Evolutionary conservation across 2,797 vertebrate species (phyloP).

Genomic region (Sciaenops ocellatus): DNA sequence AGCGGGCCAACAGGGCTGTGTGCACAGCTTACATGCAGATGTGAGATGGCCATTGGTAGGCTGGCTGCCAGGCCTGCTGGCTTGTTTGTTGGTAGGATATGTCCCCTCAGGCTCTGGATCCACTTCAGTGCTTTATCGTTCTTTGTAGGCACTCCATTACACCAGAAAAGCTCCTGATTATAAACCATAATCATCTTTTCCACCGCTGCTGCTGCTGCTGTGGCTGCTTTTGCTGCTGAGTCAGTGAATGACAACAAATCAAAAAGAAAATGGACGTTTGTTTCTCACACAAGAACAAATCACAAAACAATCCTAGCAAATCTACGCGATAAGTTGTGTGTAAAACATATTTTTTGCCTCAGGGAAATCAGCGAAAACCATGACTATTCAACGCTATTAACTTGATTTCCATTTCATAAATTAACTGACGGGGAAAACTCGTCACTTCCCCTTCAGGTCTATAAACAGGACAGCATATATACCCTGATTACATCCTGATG

Average conservation of each 20-base stretch:
- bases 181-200: slow-evolving; percentile 80
- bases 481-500: slow-evolving; percentile 17
- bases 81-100: slow-evolving; percentile 79
- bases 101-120: slow-evolving; percentile 76
- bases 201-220: slow-evolving; percentile 38
- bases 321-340: neutral
- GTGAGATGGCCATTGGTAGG: slow-evolving; percentile 78
- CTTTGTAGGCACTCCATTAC: slow-evolving; percentile 82
- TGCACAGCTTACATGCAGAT: slow-evolving; percentile 82
- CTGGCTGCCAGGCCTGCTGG: slow-evolving; percentile 73
- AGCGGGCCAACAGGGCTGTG: slow-evolving; percentile 76
- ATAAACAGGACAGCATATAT: slow-evolving; percentile 18
- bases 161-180: slow-evolving; percentile 82
- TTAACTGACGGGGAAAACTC: neutral
- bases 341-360: slow-evolving; percentile 2
- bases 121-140: slow-evolving; percentile 80
- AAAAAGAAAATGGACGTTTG: slow-evolving; percentile 45
- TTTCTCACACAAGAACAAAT: slow-evolving; percentile 33
- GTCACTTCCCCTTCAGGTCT: neutral
- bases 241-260: slow-evolving; percentile 70
- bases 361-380: neutral
- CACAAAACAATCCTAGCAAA: slow-evolving; percentile 9
- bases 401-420: slow-evolving; percentile 4
- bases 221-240: slow-evolving; percentile 60
- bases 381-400: neutral